These are phyloP conservation scores for Myotis planiceps DNA, from an alignment of 2,797 vertebrate genomes.

Conservation along the genomic window DNA sequence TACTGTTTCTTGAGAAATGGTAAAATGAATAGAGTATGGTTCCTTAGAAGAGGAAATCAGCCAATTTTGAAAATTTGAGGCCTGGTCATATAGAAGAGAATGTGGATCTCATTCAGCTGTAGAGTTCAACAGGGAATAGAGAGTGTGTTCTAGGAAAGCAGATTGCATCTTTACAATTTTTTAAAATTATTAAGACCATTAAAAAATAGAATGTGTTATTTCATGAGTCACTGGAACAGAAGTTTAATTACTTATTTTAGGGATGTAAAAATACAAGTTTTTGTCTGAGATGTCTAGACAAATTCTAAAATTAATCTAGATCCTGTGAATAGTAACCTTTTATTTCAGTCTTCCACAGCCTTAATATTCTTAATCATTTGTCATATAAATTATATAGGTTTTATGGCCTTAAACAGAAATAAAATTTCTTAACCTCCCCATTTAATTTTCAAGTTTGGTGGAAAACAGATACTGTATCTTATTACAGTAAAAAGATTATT, in stretches of 20 bases:
- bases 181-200: not conserved
- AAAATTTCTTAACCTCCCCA: not conserved
- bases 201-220: not conserved
- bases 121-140: not conserved
- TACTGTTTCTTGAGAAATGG: constrained; percentile 9
- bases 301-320: not conserved
- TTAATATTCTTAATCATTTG: constrained; percentile 24
- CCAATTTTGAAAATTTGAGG: not conserved
- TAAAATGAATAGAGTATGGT: not conserved
- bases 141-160: not conserved
- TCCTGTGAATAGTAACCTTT: not conserved
- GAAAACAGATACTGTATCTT: not conserved
- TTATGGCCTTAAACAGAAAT: not conserved
- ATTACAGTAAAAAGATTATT: not conserved
- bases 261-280: not conserved
- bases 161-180: not conserved
- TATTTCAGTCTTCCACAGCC: not conserved
- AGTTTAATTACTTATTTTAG: not conserved
- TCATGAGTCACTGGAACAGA: constrained; percentile 17
- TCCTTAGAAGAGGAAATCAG: constrained; percentile 2
- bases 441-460: not conserved
- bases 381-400: not conserved
- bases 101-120: not conserved
- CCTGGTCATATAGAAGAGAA: not conserved
- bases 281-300: not conserved